Conservation (phyloP, 2,113 vertebrate species). For the Melozone crissalis region DNA sequence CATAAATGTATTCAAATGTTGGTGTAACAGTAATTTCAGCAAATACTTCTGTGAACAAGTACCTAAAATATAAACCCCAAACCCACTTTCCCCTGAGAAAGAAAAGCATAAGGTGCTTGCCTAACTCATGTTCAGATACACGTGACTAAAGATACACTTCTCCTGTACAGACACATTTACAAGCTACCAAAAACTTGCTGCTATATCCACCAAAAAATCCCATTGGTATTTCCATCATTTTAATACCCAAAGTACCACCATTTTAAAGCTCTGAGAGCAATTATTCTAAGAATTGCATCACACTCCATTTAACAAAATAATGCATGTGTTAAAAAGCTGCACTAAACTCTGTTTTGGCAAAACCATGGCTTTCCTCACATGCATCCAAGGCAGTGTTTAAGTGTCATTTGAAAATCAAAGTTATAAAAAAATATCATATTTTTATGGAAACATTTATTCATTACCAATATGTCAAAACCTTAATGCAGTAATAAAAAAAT, state of each 20-base stretch:
- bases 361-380: constrained; percentile 45
- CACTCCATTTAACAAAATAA: constrained; percentile 58
- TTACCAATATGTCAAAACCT: constrained; percentile 93
- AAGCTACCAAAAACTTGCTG: background rate
- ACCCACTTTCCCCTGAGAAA: background rate
- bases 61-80: background rate
- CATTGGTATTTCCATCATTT: constrained; percentile 6
- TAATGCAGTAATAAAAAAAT: constrained; percentile 95
- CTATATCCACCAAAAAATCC: background rate
- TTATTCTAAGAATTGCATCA: constrained; percentile 45
- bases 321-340: constrained; percentile 12
- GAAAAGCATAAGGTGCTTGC: background rate
- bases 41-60: background rate
- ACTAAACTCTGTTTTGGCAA: constrained; percentile 38
- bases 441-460: constrained; percentile 89
- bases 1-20: background rate
- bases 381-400: constrained; percentile 29
- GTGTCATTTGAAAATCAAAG: constrained; percentile 75
- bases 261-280: constrained; percentile 1
- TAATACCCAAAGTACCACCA: constrained; percentile 9
- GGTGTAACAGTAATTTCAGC: background rate
- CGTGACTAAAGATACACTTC: background rate
- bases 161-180: background rate
- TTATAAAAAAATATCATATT: constrained; percentile 66
- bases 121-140: background rate